Percentiles rank a stretch among this genome's conserved stretches.
phyloP scores from a whole-genome alignment of 2,888 invertebrate genomes.

The Mythimna impura region DNA sequence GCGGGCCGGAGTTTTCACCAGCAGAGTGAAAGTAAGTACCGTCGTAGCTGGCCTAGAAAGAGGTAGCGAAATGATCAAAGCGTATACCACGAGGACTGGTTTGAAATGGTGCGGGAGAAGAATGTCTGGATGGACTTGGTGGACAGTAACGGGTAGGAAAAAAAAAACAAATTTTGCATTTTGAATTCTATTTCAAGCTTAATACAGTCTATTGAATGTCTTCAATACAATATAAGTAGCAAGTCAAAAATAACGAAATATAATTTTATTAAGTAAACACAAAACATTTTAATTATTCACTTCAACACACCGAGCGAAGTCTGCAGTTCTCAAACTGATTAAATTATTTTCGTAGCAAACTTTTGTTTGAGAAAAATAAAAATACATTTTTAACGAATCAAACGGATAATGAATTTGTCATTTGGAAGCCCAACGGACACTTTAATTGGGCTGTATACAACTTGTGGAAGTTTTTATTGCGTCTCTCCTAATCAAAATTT shows the following conservation, averaged over 20 bases:
- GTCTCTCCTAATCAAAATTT: conserved; percentile 80
- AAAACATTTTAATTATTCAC: conserved; percentile 57
- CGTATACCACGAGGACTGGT: too few relatives aligned
- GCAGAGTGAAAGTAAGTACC: too few relatives aligned
- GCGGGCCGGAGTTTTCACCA: too few relatives aligned
- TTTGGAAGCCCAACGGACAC: conserved; percentile 66
- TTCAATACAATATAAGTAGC: conserved; percentile 17
- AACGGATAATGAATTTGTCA: conserved; percentile 76
- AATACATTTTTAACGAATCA: conserved; percentile 70
- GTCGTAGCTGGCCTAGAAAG: too few relatives aligned
- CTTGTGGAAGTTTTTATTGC: conserved; percentile 77
- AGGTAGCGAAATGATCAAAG: too few relatives aligned
- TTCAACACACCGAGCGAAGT: conserved; percentile 30
- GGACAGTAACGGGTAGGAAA: too few relatives aligned
- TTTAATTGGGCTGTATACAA: conserved; percentile 79
- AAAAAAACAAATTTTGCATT: too few relatives aligned
- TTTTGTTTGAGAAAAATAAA: conserved; percentile 54
- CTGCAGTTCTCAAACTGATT: conserved; percentile 45
- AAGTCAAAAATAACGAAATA: conserved; percentile 20
- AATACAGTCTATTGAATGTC: background rate
- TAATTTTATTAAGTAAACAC: conserved; percentile 28
- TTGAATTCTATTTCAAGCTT: background rate
- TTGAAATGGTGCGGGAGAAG: too few relatives aligned
- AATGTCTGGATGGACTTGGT: too few relatives aligned
- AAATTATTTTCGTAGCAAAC: conserved; percentile 52